Evolutionary conservation across 2,797 vertebrate species (phyloP).

Genomic region (Myotis findleyi): DNA sequence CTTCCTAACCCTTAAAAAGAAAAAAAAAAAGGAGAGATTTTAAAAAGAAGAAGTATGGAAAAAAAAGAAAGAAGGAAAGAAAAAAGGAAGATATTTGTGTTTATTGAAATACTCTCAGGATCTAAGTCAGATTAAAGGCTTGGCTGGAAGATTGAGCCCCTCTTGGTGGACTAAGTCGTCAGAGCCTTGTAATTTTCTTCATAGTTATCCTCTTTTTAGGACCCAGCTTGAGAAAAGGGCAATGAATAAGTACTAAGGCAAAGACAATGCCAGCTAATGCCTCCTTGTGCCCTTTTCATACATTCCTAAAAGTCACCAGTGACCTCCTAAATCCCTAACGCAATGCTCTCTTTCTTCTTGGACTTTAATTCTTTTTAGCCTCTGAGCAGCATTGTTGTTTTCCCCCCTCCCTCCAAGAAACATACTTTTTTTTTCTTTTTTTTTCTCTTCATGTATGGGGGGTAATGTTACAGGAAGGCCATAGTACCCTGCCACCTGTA

Average conservation of each 20-base stretch:
- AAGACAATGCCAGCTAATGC: not conserved
- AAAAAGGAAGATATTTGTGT: not conserved
- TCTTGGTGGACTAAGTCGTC: not conserved
- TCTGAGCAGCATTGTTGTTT: not conserved
- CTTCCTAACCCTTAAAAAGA: not conserved
- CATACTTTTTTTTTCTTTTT: not conserved
- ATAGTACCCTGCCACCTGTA: too few species aligned
- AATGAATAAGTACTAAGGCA: not conserved
- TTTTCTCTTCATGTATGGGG: too few species aligned
- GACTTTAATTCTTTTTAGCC: constrained; percentile 15
- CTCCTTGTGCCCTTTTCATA: not conserved
- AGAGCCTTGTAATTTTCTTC: not conserved
- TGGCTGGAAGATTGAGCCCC: not conserved
- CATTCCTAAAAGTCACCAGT: not conserved
- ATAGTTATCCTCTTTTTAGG: not conserved
- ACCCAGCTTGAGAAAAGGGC: constrained; percentile 10
- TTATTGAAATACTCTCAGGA: not conserved
- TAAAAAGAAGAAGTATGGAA: not conserved
- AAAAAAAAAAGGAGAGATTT: not conserved
- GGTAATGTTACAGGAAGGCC: too few species aligned
- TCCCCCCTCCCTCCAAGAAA: not conserved
- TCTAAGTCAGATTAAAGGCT: not conserved
- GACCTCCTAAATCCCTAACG: constrained; percentile 11
- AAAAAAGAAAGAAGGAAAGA: not conserved
- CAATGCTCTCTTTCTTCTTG: not conserved